Evolutionary conservation across 1,140 invertebrate species (phyloP).

Genomic region (Triops cancriformis): DNA sequence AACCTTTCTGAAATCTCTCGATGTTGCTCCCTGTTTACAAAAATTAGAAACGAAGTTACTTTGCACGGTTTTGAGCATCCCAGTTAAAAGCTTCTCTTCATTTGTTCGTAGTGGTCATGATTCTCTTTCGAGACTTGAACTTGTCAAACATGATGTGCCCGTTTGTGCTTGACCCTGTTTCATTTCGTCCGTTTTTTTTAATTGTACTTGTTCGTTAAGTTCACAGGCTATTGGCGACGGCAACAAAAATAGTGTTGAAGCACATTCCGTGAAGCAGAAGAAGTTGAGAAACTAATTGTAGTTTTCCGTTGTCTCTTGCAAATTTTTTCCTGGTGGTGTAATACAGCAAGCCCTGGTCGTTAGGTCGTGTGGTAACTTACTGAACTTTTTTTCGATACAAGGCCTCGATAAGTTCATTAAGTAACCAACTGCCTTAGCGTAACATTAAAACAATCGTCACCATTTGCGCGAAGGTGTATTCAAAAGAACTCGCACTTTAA

Average conservation of each 20-base stretch:
- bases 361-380: not conserved
- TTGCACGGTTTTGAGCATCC: not conserved
- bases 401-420: too few relatives aligned
- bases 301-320: slow-evolving; percentile 13
- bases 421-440: too few relatives aligned
- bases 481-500: too few relatives aligned
- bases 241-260: not conserved
- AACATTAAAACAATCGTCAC: too few relatives aligned
- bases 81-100: not conserved
- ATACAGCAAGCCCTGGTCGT: slow-evolving; percentile 8
- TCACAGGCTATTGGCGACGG: not conserved
- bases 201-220: not conserved
- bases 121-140: not conserved
- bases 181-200: not conserved
- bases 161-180: not conserved
- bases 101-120: not conserved
- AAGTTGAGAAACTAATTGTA: slow-evolving; percentile 2
- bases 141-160: not conserved
- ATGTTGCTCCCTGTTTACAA: not conserved
- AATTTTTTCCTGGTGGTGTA: slow-evolving; percentile 10
- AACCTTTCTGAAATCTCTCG: not conserved
- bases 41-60: not conserved
- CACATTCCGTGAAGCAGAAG: slow-evolving; percentile 1
- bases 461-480: too few relatives aligned
- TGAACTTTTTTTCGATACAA: not conserved